These are phyloP conservation scores for Tetropium fuscum DNA, from an alignment of 2,888 invertebrate species.

Conservation along the genomic window DNA sequence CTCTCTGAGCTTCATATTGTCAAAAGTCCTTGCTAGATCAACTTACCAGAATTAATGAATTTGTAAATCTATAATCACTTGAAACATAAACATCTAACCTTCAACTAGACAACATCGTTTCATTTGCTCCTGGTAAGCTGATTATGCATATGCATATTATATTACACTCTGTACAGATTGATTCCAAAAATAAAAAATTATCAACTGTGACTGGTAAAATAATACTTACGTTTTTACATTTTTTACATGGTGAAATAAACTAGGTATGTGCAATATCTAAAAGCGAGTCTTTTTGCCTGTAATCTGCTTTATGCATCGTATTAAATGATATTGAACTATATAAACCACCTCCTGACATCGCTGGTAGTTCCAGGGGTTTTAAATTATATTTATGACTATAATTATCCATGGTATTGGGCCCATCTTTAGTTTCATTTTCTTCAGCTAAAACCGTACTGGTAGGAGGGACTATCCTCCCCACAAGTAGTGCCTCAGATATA, in stretches of 20 bases:
- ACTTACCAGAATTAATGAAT: slow-evolving; percentile 31
- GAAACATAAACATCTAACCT: slow-evolving; percentile 15
- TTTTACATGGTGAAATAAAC: slow-evolving; percentile 46
- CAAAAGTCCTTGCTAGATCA: slow-evolving; percentile 38
- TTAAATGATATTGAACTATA: slow-evolving; percentile 71
- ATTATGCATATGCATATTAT: slow-evolving; percentile 15
- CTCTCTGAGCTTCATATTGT: slow-evolving; percentile 40
- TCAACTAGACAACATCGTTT: slow-evolving; percentile 14
- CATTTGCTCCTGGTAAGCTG: slow-evolving; percentile 25
- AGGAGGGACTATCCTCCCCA: slow-evolving; percentile 54
- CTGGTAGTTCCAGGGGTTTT: slow-evolving; percentile 70
- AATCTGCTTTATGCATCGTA: slow-evolving; percentile 69
- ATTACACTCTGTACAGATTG: slow-evolving; percentile 25
- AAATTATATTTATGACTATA: slow-evolving; percentile 55
- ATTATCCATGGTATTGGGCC: slow-evolving; percentile 30
- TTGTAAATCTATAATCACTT: slow-evolving; percentile 21
- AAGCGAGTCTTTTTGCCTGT: slow-evolving; percentile 61
- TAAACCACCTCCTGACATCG: slow-evolving; percentile 68
- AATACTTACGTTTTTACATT: slow-evolving; percentile 44
- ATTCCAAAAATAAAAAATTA: slow-evolving; percentile 13
- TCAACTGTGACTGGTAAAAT: slow-evolving; percentile 33
- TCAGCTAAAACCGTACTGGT: slow-evolving; percentile 46
- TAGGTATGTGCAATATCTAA: slow-evolving; percentile 63
- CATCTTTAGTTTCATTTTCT: slow-evolving; percentile 41
- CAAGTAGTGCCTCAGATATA: too few relatives aligned